These are phyloP conservation scores for Oreonectes daqikongensis DNA, from an alignment of 2,797 vertebrate genomes.

Conservation along the genomic window DNA sequence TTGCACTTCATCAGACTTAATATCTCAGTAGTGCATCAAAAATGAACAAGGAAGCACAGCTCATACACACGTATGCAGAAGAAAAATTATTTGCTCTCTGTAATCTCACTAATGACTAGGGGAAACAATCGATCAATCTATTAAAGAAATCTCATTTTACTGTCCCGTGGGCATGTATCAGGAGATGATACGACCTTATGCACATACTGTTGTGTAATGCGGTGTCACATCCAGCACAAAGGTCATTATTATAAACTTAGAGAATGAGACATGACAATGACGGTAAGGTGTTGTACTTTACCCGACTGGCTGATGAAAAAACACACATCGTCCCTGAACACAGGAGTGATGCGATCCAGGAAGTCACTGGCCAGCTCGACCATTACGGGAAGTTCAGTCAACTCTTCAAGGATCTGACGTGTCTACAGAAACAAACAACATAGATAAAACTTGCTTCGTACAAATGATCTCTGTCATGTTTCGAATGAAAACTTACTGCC, in stretches of 20 bases:
- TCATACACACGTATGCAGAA: too few species aligned
- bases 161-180: neutral
- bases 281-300: slow-evolving; percentile 4
- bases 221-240: slow-evolving; percentile 2
- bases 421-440: slow-evolving; percentile 74
- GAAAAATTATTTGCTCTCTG: too few species aligned
- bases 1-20: too few species aligned
- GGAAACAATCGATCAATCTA: neutral
- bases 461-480: neutral
- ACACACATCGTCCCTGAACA: slow-evolving; percentile 96
- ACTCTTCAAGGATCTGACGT: slow-evolving; percentile 91
- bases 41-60: too few species aligned
- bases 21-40: too few species aligned
- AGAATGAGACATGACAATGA: neutral
- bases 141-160: neutral
- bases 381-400: slow-evolving; percentile 95
- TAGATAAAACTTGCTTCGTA: neutral
- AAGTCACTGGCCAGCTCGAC: slow-evolving; percentile 97
- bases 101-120: neutral
- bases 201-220: slow-evolving; percentile 9
- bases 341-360: slow-evolving; percentile 92
- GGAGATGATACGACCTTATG: slow-evolving; percentile 6
- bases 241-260: neutral
- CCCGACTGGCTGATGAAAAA: slow-evolving; percentile 98
- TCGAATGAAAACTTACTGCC: slow-evolving; percentile 79